Conservation (phyloP, 2,888 invertebrate species). For the Pachliopta kotzebuea region DNA sequence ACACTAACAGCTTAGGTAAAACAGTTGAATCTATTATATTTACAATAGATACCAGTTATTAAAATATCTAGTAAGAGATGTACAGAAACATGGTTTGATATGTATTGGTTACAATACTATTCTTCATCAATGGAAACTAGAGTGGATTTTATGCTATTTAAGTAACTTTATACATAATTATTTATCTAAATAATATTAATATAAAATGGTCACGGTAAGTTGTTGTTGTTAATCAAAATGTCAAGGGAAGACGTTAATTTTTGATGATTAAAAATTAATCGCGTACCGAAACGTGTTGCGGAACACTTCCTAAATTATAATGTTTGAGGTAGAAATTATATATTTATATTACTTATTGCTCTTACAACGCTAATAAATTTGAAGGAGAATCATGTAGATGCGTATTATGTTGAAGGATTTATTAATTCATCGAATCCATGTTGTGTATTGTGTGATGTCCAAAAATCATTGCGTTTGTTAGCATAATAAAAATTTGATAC, state of each 20-base stretch:
- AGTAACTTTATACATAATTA: too few species aligned
- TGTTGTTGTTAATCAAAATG: slow-evolving; percentile 41
- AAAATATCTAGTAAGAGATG: too few species aligned
- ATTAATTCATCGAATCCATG: neutral
- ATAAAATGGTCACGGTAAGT: neutral
- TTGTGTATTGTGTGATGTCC: neutral
- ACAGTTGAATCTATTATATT: too few species aligned
- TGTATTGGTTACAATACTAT: too few species aligned
- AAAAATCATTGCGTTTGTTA: neutral
- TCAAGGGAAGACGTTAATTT: slow-evolving; percentile 48
- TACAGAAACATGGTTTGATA: too few species aligned
- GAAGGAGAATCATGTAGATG: slow-evolving; percentile 7
- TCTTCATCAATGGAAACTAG: too few species aligned
- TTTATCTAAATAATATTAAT: neutral
- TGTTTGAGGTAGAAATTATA: slow-evolving; percentile 19
- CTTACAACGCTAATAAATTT: slow-evolving; percentile 8
- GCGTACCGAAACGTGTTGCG: slow-evolving; percentile 26
- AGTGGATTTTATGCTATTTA: too few species aligned
- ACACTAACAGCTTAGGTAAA: too few species aligned
- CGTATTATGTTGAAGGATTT: neutral
- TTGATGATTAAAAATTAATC: slow-evolving; percentile 31
- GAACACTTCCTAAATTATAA: slow-evolving; percentile 33
- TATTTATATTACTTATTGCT: slow-evolving; percentile 15
- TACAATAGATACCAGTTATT: too few species aligned
- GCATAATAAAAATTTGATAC: neutral